These are phyloP conservation scores for Nothobranchius kuhntae DNA, from an alignment of 2,113 vertebrate species.

Conservation along the genomic window DNA sequence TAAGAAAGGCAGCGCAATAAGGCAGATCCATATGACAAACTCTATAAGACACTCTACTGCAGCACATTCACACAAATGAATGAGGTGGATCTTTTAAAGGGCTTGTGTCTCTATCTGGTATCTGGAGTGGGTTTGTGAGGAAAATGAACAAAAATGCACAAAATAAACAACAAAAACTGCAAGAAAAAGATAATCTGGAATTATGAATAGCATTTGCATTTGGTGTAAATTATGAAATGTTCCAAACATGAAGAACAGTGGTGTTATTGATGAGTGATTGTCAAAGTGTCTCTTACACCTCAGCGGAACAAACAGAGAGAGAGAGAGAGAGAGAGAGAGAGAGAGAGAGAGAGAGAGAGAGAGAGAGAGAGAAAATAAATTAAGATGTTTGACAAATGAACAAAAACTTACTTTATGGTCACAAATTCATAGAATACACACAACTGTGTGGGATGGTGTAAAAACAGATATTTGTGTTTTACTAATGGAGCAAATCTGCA, in stretches of 20 bases:
- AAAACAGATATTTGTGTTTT: constrained; percentile 44
- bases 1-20: constrained; percentile 79
- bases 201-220: background rate
- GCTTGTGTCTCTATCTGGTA: constrained; percentile 50
- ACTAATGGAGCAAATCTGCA: constrained; percentile 46
- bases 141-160: background rate
- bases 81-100: constrained; percentile 74
- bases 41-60: constrained; percentile 57
- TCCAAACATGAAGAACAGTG: constrained; percentile 9
- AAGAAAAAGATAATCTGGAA: constrained; percentile 4
- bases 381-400: constrained; percentile 8
- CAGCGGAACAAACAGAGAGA: constrained; percentile 14
- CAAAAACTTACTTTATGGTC: constrained; percentile 18
- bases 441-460: constrained; percentile 38
- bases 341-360: too few species aligned
- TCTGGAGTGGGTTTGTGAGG: constrained; percentile 22
- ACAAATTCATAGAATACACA: constrained; percentile 26
- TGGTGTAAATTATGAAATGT: constrained; percentile 4
- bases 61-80: constrained; percentile 56
- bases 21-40: constrained; percentile 76
- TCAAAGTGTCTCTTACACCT: constrained; percentile 54
- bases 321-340: background rate
- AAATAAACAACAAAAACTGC: background rate
- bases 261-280: constrained; percentile 59
- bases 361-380: background rate